Evolutionary conservation across 2,888 invertebrate genomes (phyloP).

Genomic region (Prenolepis imparis): DNA sequence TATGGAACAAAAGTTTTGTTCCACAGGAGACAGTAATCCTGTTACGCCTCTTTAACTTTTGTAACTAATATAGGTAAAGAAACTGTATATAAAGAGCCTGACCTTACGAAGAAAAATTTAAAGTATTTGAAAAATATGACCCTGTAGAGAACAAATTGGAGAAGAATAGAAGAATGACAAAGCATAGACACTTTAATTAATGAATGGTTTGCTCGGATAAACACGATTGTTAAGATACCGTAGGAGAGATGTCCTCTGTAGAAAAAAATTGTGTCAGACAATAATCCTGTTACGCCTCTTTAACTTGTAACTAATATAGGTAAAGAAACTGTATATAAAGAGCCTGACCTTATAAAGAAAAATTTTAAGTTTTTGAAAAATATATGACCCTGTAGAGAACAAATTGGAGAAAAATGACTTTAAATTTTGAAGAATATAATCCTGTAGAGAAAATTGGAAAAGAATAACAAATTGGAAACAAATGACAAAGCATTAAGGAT

Average conservation of each 20-base stretch:
- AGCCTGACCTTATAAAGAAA: no score
- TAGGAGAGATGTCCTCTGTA: no score
- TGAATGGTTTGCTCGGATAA: no score
- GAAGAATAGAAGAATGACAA: not conserved
- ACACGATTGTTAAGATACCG: no score
- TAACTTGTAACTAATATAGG: no score
- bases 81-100: not conserved
- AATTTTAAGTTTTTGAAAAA: not conserved
- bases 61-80: constrained; percentile 9
- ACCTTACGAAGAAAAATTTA: not conserved
- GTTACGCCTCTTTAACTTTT: constrained; percentile 9
- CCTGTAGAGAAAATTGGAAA: not conserved
- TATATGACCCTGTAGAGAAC: not conserved
- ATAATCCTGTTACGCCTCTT: no score
- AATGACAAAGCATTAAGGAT: not conserved
- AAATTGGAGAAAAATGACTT: not conserved
- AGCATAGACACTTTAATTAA: not conserved
- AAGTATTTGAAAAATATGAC: not conserved
- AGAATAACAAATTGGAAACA: not conserved
- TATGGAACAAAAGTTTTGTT: not conserved
- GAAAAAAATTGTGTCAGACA: no score
- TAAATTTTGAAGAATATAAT: not conserved
- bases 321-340: no score
- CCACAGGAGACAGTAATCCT: not conserved
- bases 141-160: not conserved